Percentiles rank a stretch among this genome's conserved stretches.
phyloP scores from a whole-genome alignment of 1,140 invertebrate genomes.

The Druon quercuslanigerum region DNA sequence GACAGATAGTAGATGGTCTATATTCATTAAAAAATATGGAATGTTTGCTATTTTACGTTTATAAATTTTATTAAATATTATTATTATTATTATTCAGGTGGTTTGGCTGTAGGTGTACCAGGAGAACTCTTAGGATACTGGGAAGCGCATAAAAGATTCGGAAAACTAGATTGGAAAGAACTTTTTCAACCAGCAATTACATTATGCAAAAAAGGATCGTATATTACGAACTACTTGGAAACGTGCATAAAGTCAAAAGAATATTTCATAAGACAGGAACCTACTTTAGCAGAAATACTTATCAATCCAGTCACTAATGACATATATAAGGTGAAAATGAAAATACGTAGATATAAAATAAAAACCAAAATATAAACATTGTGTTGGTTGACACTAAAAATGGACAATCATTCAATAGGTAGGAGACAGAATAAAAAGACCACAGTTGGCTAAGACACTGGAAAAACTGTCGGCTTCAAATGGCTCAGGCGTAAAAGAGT shows the following conservation, averaged over 20 bases:
- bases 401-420: slow-evolving; percentile 62
- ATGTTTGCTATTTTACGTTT: not conserved
- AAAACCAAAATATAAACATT: not conserved
- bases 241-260: slow-evolving; percentile 74
- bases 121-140: slow-evolving; percentile 93
- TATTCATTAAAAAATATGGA: no score
- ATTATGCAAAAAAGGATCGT: slow-evolving; percentile 83
- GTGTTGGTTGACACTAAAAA: not conserved
- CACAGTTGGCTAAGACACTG: slow-evolving; percentile 84
- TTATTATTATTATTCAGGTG: slow-evolving; percentile 72
- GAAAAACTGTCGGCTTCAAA: slow-evolving; percentile 82
- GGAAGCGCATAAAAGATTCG: slow-evolving; percentile 85
- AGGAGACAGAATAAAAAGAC: slow-evolving; percentile 83
- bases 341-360: not conserved
- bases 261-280: slow-evolving; percentile 78
- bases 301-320: slow-evolving; percentile 80
- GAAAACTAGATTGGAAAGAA: slow-evolving; percentile 86
- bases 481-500: slow-evolving; percentile 73
- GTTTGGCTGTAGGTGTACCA: slow-evolving; percentile 89
- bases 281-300: slow-evolving; percentile 82
- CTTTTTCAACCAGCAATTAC: slow-evolving; percentile 88
- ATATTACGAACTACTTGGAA: slow-evolving; percentile 84
- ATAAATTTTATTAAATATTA: slow-evolving; percentile 19
- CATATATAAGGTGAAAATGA: slow-evolving; percentile 67
- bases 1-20: no score